These are phyloP conservation scores for Tipula vernalis DNA, from an alignment of 2,888 invertebrate genomes.

Conservation along the genomic window DNA sequence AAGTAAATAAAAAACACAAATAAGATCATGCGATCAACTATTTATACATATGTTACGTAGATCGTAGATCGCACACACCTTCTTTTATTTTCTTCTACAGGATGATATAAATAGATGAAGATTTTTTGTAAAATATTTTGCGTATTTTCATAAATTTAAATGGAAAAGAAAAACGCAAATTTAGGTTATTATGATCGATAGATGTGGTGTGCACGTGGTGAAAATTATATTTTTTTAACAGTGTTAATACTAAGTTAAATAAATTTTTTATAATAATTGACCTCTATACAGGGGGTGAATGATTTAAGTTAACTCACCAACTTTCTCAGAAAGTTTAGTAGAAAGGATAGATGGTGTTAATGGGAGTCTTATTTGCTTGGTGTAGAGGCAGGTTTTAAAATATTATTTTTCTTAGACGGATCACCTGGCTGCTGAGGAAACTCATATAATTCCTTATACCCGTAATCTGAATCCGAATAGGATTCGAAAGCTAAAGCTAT, in stretches of 20 bases:
- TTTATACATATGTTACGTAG: neutral
- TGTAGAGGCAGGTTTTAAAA: too few relatives aligned
- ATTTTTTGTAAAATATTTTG: neutral
- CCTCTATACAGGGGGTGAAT: neutral
- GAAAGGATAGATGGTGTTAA: too few relatives aligned
- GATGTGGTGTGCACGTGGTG: neutral
- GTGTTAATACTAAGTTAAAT: neutral
- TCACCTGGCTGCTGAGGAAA: too few relatives aligned
- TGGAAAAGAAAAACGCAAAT: neutral
- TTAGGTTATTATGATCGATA: neutral
- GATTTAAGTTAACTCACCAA: too few relatives aligned
- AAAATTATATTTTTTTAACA: neutral
- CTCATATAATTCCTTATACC: too few relatives aligned
- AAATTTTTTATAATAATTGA: neutral
- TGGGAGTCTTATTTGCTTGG: too few relatives aligned
- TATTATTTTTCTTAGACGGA: too few relatives aligned
- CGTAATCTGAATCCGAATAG: too few relatives aligned
- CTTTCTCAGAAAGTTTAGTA: too few relatives aligned
- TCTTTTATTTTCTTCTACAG: neutral
- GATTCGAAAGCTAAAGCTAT: too few relatives aligned
- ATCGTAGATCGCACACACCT: neutral
- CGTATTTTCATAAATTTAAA: neutral
- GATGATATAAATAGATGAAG: neutral
- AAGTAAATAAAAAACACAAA: neutral
- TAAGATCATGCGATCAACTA: neutral